Conservation (phyloP, 2,797 vertebrate species). For the Intellagama lesueurii region DNA sequence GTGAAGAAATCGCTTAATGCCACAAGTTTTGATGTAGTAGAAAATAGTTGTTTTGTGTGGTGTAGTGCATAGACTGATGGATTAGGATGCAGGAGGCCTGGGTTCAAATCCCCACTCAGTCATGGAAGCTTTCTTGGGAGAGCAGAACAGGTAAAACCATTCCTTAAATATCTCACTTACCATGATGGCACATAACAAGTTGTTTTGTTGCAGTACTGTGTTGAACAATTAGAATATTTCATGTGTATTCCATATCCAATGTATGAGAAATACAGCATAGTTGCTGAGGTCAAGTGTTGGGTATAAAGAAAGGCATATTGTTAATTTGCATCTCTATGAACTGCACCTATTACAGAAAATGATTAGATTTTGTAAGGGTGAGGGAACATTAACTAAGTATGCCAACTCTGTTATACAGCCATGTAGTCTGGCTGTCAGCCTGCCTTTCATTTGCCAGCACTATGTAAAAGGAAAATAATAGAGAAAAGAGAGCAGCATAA, state of each 20-base stretch:
- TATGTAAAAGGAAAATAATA: slow-evolving; percentile 1
- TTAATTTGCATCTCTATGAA: slow-evolving; percentile 15
- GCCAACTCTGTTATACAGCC: slow-evolving; percentile 16
- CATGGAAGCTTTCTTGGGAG: too few relatives aligned
- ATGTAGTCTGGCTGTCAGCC: slow-evolving; percentile 1
- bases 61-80: too few relatives aligned
- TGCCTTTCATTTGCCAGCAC: background rate
- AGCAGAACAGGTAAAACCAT: too few relatives aligned
- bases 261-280: background rate
- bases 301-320: background rate
- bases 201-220: background rate
- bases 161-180: too few relatives aligned
- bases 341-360: slow-evolving; percentile 2
- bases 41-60: background rate
- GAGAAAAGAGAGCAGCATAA: rapidly evolving
- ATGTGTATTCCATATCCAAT: background rate
- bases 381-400: slow-evolving; percentile 22
- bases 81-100: too few relatives aligned
- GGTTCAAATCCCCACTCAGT: too few relatives aligned
- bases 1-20: background rate
- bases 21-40: background rate
- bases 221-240: background rate
- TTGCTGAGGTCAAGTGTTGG: background rate
- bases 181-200: background rate
- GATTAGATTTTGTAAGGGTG: slow-evolving; percentile 29